Percentiles rank a stretch among this genome's conserved stretches.
Conservation (phyloP, 2,797 vertebrate species). For the Hipposideros larvatus region DNA sequence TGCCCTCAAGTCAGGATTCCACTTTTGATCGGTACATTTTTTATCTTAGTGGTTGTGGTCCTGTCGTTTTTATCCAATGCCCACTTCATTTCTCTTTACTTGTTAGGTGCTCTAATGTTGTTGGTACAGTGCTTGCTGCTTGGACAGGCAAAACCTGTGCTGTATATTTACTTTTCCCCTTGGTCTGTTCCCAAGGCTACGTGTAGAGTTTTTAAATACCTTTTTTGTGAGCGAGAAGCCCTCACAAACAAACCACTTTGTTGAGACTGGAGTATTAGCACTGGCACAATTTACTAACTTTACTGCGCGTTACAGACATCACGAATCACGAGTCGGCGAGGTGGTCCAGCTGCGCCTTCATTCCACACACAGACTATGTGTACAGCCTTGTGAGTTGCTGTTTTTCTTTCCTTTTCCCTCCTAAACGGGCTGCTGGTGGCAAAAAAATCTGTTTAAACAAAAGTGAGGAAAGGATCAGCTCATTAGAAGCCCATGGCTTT, state of each 20-base stretch:
- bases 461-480: constrained; percentile 36
- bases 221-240: constrained; percentile 73
- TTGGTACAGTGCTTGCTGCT: background rate
- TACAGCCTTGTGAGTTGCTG: constrained; percentile 24
- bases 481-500: background rate
- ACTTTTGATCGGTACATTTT: background rate
- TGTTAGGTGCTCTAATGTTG: background rate
- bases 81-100: background rate
- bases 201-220: constrained; percentile 65
- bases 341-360: background rate
- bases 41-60: background rate
- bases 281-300: constrained; percentile 18
- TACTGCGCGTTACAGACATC: background rate
- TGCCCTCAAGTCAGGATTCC: background rate
- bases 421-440: constrained; percentile 34
- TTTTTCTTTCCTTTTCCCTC: constrained; percentile 68
- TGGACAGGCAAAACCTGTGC: constrained; percentile 18
- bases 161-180: constrained; percentile 62
- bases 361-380: constrained; percentile 54
- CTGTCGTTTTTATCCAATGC: background rate
- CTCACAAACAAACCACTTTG: constrained; percentile 77
- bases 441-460: constrained; percentile 47
- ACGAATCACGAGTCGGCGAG: background rate
- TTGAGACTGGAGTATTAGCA: constrained; percentile 70
- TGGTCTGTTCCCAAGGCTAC: constrained; percentile 59